Evolutionary conservation across 2,113 vertebrate species (phyloP), one percentile per base, ranked within the genome.

Genomic region (Butorides virescens): DNA sequence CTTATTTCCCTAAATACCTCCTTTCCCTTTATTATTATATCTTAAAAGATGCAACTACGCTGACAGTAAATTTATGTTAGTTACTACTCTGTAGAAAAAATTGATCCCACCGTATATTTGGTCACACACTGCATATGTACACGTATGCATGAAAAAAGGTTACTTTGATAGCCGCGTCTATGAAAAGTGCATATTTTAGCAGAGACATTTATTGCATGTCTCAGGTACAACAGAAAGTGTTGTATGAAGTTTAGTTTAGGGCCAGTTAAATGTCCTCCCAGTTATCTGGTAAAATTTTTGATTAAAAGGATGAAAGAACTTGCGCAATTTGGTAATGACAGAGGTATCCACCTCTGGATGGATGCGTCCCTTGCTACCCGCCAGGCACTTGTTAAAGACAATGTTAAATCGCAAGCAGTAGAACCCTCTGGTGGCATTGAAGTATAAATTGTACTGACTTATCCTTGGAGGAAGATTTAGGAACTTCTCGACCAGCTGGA

Each of bases 221-320:
- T 97, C 97, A 86, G 97, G 92, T 96, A 96, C 97, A 98, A 98
- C 98, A 97, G 97, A 95, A 76, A 95, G 86, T 98, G 97, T 98
- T 97, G 95, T 77, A 95, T 68, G 97, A 84, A 95, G 66, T 96
- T 93, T 95, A 86, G 32, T 89, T 99, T 97, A 99, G 89, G 99
- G 99, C 99, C 99, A 99, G 97, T 97, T 99, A 98, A 99, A 99
- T 98, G 99, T 99, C 97, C 99, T 98, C 59, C 99, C 99, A 32
- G 98, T 99, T 97, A 99, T 99, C 98, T 99, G 99, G 97, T 99
- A 99, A 97, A 99, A 99, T 97, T 99, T 99, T 97, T 99, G 99
- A 98, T 99, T 99, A 95, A 99, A 99, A 79, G 99, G 99, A 90
- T 99, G 99, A 98, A 99, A 99, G 98, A 99, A 99, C 96, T 98